Conservation (phyloP, 2,113 vertebrate genomes). For the Carassius auratus region DNA sequence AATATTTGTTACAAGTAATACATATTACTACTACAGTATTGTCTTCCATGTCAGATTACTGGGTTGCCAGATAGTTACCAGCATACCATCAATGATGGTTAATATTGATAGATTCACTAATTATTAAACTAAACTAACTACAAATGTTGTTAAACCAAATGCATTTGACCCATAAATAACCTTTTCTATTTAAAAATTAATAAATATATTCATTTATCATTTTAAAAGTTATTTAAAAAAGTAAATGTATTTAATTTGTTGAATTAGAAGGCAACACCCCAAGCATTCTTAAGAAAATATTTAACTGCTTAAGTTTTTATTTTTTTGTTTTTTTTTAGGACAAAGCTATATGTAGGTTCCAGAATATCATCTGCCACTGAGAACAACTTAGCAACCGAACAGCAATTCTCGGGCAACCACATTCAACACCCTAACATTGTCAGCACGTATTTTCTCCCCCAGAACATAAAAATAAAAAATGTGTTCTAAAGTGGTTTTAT, state of each 20-base stretch:
- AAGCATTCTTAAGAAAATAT: background rate
- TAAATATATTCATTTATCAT: background rate
- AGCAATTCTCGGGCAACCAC: background rate
- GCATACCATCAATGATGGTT: background rate
- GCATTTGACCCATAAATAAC: background rate
- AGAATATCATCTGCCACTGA: background rate
- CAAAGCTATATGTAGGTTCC: background rate
- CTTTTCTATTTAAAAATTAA: too few species aligned
- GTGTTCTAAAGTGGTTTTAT: background rate
- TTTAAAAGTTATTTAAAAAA: background rate
- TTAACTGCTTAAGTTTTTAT: background rate
- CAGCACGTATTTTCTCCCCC: background rate
- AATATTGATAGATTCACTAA: background rate
- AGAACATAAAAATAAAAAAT: background rate
- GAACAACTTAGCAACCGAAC: background rate
- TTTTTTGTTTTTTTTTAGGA: background rate
- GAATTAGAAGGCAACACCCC: background rate
- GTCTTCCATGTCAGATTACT: background rate
- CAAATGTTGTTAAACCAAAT: background rate
- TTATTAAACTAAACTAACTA: too few species aligned
- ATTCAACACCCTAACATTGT: background rate
- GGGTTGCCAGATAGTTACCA: background rate
- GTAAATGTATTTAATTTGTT: background rate
- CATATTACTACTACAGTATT: background rate
- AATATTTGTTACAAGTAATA: too few species aligned